Evolutionary conservation across 2,888 invertebrate species (phyloP).

Genomic region (Hypomecis punctinalis): DNA sequence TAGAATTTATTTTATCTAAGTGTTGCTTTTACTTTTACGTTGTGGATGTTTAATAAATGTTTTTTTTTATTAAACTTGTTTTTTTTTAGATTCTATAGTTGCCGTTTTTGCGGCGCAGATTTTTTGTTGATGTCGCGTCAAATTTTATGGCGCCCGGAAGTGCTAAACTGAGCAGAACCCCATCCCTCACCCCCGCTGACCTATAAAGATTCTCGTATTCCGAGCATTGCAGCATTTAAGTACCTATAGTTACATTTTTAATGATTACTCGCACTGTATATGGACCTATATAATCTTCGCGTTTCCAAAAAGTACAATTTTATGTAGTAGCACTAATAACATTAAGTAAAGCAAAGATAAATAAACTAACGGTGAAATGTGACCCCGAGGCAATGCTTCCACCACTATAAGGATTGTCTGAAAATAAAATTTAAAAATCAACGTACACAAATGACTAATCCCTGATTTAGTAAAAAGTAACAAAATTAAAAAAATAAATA

Average conservation of each 20-base stretch:
- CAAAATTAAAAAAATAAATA: no score
- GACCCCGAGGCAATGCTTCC: background rate
- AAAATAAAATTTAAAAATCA: slow-evolving; percentile 7
- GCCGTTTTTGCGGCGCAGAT: no score
- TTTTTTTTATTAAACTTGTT: slow-evolving; percentile 23
- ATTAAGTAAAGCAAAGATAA: background rate
- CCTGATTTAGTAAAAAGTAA: background rate
- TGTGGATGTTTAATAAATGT: slow-evolving; percentile 46
- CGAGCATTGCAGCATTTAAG: no score
- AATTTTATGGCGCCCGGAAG: no score
- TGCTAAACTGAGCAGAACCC: no score
- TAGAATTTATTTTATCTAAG: slow-evolving; percentile 44
- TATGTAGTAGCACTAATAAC: background rate
- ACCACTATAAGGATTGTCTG: background rate
- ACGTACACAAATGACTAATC: background rate
- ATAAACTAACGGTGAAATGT: background rate
- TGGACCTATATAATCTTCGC: no score
- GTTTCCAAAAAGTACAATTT: background rate
- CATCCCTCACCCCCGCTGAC: no score
- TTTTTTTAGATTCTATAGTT: background rate
- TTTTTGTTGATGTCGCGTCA: no score
- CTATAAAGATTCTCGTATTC: no score
- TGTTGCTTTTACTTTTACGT: slow-evolving; percentile 50
- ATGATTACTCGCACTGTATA: no score
- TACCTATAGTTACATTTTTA: no score